Conservation (phyloP, 2,797 vertebrate species). For the Apodemus agrarius region DNA sequence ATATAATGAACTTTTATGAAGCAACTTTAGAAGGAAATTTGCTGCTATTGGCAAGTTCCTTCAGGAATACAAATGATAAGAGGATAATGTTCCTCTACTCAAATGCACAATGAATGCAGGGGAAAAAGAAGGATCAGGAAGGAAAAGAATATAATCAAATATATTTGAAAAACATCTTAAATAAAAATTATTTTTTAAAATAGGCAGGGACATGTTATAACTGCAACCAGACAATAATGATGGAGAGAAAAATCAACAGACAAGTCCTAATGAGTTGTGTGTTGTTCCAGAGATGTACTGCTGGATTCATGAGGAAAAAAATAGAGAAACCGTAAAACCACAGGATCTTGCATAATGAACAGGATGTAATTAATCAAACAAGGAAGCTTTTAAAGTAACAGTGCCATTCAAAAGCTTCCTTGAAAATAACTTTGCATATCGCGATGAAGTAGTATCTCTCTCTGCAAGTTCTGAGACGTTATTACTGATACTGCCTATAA, state of each 20-base stretch:
- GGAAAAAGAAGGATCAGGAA: background rate
- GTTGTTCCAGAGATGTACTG: background rate
- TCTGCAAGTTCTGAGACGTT: background rate
- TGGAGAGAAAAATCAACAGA: background rate
- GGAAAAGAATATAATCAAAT: background rate
- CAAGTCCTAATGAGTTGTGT: background rate
- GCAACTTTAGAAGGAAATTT: background rate
- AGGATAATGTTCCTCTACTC: background rate
- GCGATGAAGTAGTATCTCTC: background rate
- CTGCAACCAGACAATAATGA: background rate
- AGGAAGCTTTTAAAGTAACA: background rate
- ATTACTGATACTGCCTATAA: background rate
- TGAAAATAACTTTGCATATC: background rate
- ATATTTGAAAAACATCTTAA: background rate
- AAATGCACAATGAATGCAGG: background rate
- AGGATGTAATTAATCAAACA: background rate
- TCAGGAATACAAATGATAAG: background rate
- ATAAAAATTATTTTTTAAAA: background rate
- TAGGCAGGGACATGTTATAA: background rate
- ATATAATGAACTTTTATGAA: no score
- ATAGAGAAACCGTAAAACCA: background rate
- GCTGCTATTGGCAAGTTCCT: background rate
- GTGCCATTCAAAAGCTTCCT: background rate
- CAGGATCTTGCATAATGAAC: no score
- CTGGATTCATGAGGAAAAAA: background rate